Base-by-base conservation (phyloP, 2,113 vertebrate genomes). In the Diphyllodes magnificus region DNA sequence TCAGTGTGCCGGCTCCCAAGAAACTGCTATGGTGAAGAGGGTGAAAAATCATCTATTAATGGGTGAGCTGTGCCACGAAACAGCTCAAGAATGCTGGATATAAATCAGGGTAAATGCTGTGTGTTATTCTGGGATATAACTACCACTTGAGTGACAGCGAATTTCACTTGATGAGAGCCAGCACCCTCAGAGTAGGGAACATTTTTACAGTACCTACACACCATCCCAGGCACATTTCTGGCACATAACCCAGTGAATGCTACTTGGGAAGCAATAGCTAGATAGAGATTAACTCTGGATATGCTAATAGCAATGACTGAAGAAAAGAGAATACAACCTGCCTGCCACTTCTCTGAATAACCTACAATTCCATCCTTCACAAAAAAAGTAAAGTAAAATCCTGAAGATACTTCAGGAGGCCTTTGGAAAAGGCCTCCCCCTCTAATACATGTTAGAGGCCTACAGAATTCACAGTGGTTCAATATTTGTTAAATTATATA, bases 381-480 rank as follows among this genome's bases (percentile, higher is more conserved):
- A 1, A 33, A 66, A 42, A 56, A 53, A 61, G 27, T 19, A 63
- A 51, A 50, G 44, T 10, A 6, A 50, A 44, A 25, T 23, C 49
- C 47, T 60, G 54, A 69, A 49, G 23, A 53, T 47, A 31, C 40
- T 59, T 73, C 76, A 81, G 27, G 59, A 79, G 28, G 50, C 79
- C 33, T 60, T 45, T 51, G 13, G 35, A 53, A 91, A 90, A 73
- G 78, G 35, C 64, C 7, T 66, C 18, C 31, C 37, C 12, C 66
- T 92, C 42, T 44, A 68, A 76, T 4, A 45, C 15, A 42, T 5
- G 11, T 31, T 66, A 88, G 49, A 96, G 39, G 31, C 27, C 42
- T 80, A 73, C 6, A 83, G 66, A 79, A 85, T 76, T 90, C 87
- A 94, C 75, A 90, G 79, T 68, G 71, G 51, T 51, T 90, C 64